A percentile compares a stretch with the other conserved stretches of the same genome.
phyloP scores from a whole-genome alignment of 2,888 invertebrate species.

The Thecophora atra region DNA sequence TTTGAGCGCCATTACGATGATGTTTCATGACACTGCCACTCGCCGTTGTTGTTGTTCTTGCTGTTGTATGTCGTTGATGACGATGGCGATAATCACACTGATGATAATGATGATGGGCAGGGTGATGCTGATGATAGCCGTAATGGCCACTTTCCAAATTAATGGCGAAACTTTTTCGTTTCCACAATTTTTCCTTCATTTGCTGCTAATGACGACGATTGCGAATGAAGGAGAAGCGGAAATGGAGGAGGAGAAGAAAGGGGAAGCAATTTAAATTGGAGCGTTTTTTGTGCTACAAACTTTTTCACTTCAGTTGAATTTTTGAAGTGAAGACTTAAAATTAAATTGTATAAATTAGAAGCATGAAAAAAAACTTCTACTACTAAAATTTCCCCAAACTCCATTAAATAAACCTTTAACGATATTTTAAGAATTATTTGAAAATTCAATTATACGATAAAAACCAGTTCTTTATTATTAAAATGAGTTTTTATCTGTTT shows the following conservation, averaged over 20 bases:
- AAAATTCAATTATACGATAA: too few species aligned
- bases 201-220: slow-evolving; percentile 50
- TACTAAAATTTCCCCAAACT: too few species aligned
- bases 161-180: slow-evolving; percentile 53
- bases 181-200: slow-evolving; percentile 47
- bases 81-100: slow-evolving; percentile 30
- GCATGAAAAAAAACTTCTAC: too few species aligned
- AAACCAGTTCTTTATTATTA: too few species aligned
- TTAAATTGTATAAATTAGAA: too few species aligned
- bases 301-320: not conserved
- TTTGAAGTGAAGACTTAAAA: too few species aligned
- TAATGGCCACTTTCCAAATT: slow-evolving; percentile 54
- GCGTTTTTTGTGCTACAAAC: not conserved
- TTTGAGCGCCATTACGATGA: slow-evolving; percentile 34
- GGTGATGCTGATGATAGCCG: slow-evolving; percentile 43
- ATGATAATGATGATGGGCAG: slow-evolving; percentile 39
- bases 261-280: not conserved
- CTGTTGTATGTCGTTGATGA: slow-evolving; percentile 35
- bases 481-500: too few species aligned
- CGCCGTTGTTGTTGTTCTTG: slow-evolving; percentile 38
- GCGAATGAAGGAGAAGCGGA: slow-evolving; percentile 8
- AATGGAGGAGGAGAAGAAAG: not conserved
- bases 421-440: too few species aligned
- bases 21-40: slow-evolving; percentile 23
- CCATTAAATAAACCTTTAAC: too few species aligned